Percentiles rank a stretch among this genome's conserved stretches.
phyloP scores from a whole-genome alignment of 2,888 invertebrate species.

The Nematopogon swammerdamellus region DNA sequence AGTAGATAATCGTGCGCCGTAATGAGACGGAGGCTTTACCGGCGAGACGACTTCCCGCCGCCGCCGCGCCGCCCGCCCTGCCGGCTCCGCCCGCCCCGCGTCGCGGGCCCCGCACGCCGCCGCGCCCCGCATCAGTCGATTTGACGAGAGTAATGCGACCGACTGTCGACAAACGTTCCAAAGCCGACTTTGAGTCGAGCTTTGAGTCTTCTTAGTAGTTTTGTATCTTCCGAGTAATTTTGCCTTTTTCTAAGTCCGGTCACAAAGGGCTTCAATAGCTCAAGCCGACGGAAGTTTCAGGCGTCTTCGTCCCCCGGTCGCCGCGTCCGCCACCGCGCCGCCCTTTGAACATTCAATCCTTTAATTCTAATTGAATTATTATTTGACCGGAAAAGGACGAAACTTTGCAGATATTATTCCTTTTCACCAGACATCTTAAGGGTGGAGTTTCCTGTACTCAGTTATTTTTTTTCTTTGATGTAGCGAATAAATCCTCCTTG shows the following conservation, averaged over 20 bases:
- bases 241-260: background rate
- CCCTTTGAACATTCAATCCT: constrained; percentile 50
- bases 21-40: too few species aligned
- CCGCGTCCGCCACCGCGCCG: background rate
- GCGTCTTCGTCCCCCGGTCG: background rate
- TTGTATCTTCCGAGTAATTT: background rate
- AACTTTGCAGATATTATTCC: background rate
- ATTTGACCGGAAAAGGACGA: constrained; percentile 21
- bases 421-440: too few species aligned
- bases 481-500: too few species aligned
- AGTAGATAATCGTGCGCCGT: too few species aligned
- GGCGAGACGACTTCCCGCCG: too few species aligned
- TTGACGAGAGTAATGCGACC: background rate
- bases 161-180: background rate
- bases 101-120: background rate
- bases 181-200: background rate
- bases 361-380: constrained; percentile 58
- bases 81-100: too few species aligned
- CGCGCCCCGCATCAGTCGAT: background rate
- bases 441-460: too few species aligned
- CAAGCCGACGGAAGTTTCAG: background rate
- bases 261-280: background rate
- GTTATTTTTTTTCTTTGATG: too few species aligned
- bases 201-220: background rate
- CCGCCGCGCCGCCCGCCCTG: background rate